These are phyloP conservation scores for Belgica antarctica DNA, from an alignment of 2,888 invertebrate species.

Conservation along the genomic window DNA sequence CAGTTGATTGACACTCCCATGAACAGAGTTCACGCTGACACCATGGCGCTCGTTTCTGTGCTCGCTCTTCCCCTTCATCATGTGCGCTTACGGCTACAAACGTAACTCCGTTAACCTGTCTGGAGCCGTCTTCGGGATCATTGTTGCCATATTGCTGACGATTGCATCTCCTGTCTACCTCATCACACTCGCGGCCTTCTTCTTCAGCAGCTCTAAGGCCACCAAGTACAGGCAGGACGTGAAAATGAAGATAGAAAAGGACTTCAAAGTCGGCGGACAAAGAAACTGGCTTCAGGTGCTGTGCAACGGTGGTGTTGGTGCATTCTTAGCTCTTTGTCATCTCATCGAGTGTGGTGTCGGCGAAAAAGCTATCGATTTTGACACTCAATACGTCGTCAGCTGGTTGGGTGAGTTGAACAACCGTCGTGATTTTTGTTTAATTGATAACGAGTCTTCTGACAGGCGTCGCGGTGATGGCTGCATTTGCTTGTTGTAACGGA, in stretches of 20 bases:
- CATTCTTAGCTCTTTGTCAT: conserved; percentile 73
- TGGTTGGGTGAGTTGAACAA: conserved; percentile 71
- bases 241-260: conserved; percentile 69
- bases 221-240: conserved; percentile 70
- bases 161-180: conserved; percentile 76
- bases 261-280: conserved; percentile 83
- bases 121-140: conserved; percentile 68
- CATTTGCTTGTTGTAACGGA: conserved; percentile 78
- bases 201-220: conserved; percentile 74
- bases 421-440: conserved; percentile 46
- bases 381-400: conserved; percentile 70
- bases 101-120: conserved; percentile 67
- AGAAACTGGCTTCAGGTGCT: conserved; percentile 76
- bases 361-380: conserved; percentile 76
- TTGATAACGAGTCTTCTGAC: conserved; percentile 54
- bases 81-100: conserved; percentile 64
- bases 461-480: conserved; percentile 55
- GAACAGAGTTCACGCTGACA: conserved; percentile 47
- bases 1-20: neutral
- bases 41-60: conserved; percentile 67
- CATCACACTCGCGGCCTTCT: conserved; percentile 71
- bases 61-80: conserved; percentile 63
- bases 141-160: conserved; percentile 74
- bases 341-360: conserved; percentile 75
- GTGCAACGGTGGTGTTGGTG: conserved; percentile 67